Base-by-base conservation (phyloP, 2,888 invertebrate genomes). In the Drosophila cognata region DNA sequence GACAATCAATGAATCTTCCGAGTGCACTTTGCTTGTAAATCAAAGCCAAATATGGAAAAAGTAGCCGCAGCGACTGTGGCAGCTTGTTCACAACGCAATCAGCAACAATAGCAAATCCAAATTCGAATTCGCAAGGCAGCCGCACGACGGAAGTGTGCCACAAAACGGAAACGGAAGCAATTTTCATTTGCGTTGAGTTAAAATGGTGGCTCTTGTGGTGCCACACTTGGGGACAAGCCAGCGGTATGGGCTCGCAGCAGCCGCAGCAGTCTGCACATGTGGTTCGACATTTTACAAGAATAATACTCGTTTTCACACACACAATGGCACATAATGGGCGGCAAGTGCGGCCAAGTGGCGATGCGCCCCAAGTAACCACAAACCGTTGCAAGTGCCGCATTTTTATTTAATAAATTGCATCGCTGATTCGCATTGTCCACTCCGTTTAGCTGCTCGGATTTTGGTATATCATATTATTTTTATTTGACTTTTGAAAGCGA, bases 141-240 rank as follows among this genome's bases (percentile, higher is more conserved):
- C 71, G 43, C 68, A 65, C 88, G 77, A 77, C 87, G 89, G 89
- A 84, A 83, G 75, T 74, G 68, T 76, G 72, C 57, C 70, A 65
- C 77, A 79, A 74, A 81, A 73, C 85, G 83, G 83, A 91, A 90
- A 66, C 89, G 89, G 89, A 91, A 90, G 85, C 84, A 89, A 90
- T 89, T 89, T 90, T 87, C 91, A 84, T 90, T 81, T 89, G 83
- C 80, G 88, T 81, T 77, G 75, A 87, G 79, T 78, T 86, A 71
- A 74, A 83, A 83, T 81, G 79, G 79, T 71, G 76, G 79, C 82
- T 71, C 67, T 68, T 77, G 84, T 77, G 84, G 84, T 77, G 28
- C 61, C 74, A 65, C 57, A 69, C 68, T 52, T 43, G 35, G 50
- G 58, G 43, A 51, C 36, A 53, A 21, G 43, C 64, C 29, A 43